Percentiles rank a stretch among this genome's conserved stretches.
phyloP scores from a whole-genome alignment of 2,797 vertebrate genomes.

The Microctenopoma lineatum region DNA sequence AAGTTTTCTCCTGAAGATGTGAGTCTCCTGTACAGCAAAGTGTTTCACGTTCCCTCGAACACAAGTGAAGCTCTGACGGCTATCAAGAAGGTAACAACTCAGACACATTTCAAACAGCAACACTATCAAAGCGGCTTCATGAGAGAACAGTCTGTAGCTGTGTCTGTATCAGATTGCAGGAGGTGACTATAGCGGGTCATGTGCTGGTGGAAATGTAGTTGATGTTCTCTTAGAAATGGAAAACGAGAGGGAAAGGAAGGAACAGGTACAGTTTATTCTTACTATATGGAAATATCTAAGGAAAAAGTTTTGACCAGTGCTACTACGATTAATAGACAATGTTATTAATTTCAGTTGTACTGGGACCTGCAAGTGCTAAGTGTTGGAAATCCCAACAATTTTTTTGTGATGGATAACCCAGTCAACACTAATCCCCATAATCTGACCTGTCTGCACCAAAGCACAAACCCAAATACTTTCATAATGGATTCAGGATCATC shows the following conservation, averaged over 20 bases:
- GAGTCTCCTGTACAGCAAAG: slow-evolving; percentile 70
- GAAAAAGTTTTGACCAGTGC: not conserved
- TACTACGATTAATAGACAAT: not conserved
- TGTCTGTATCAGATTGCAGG: slow-evolving; percentile 68
- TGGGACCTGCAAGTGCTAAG: slow-evolving; percentile 83
- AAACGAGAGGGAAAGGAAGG: slow-evolving; percentile 66
- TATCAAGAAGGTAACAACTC: slow-evolving; percentile 72
- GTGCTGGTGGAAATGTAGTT: slow-evolving; percentile 71
- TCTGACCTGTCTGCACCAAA: slow-evolving; percentile 17
- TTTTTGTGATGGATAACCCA: slow-evolving; percentile 15
- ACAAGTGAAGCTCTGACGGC: slow-evolving; percentile 64
- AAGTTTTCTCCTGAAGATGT: slow-evolving; percentile 71
- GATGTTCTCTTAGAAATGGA: slow-evolving; percentile 81
- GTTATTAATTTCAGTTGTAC: slow-evolving; percentile 68
- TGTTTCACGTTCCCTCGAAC: slow-evolving; percentile 68
- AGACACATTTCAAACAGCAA: not conserved
- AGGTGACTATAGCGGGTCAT: slow-evolving; percentile 64
- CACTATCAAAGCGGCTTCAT: not conserved
- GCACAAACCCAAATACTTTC: slow-evolving; percentile 2
- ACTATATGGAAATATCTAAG: not conserved
- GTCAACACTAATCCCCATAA: not conserved
- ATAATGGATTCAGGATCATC: slow-evolving; percentile 12
- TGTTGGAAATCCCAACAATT: slow-evolving; percentile 46
- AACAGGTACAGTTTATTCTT: slow-evolving; percentile 61
- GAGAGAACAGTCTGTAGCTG: not conserved